A percentile compares a stretch with the other conserved stretches of the same genome.
Evolutionary conservation across 2,888 invertebrate species (phyloP).

Genomic region (Andrena fulva): DNA sequence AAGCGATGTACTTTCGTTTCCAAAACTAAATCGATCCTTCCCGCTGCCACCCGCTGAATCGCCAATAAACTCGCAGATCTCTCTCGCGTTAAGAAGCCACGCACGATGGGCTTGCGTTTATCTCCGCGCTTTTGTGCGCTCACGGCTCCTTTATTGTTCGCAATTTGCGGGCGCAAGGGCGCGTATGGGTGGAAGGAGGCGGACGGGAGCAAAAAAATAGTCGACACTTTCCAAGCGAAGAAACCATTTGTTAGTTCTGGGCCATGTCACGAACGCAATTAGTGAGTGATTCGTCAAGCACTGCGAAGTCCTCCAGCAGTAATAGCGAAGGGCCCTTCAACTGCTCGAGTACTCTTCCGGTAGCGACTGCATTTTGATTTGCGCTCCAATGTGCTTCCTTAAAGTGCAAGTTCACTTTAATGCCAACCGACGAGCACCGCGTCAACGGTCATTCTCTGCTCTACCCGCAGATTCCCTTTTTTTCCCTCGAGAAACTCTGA

Average conservation of each 20-base stretch:
- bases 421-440: constrained; percentile 56
- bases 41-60: neutral
- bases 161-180: neutral
- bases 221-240: constrained; percentile 74
- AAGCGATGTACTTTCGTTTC: neutral
- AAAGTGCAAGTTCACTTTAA: constrained; percentile 70
- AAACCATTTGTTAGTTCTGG: constrained; percentile 81
- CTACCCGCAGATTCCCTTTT: neutral
- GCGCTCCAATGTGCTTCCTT: constrained; percentile 79
- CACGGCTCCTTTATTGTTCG: neutral
- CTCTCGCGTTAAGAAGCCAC: neutral
- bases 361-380: constrained; percentile 84
- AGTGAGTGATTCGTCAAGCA: constrained; percentile 84
- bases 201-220: constrained; percentile 45
- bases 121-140: neutral
- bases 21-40: neutral
- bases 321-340: constrained; percentile 80
- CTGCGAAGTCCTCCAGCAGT: constrained; percentile 75
- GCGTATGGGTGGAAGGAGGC: constrained; percentile 13
- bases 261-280: constrained; percentile 84
- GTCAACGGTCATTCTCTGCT: constrained; percentile 55
- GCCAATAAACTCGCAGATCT: neutral
- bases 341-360: constrained; percentile 78
- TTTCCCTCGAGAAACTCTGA: constrained; percentile 4
- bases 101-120: neutral